Evolutionary conservation across 2,888 invertebrate species (phyloP), one percentile per base, ranked within the genome.

Genomic region (Incurvaria masculella): DNA sequence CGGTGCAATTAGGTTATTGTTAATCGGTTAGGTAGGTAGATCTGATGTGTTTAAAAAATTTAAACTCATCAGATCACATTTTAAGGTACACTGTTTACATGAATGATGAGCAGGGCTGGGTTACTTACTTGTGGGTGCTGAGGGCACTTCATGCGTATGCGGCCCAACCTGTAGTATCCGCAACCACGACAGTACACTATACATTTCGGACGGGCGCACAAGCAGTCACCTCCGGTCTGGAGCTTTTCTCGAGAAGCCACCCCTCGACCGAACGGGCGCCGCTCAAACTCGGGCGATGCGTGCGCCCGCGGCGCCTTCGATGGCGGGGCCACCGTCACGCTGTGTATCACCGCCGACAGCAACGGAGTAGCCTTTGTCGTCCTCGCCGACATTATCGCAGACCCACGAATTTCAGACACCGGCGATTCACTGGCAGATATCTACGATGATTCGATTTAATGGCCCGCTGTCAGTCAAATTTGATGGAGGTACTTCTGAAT

Each of bases 151-250:
- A 75, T 52, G n/a, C 76, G 68, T 49, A 74, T 72, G 40, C 78
- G 69, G 18, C 78, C 76, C 50, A 75, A 74, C 2, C 42, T 4
- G 54, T 69, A 71, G 53, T 67, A 78, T 20, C 78, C 78, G 49
- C 78, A 78, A 21, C 72, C 63, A 46, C 75, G 63, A 54, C 78
- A 78, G 53, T 75, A 76, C 2, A 76, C 78, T 14, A 72, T 68
- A 1, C 69, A 66, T 58, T 74, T 78, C 1, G 66, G 67, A 49
- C 78, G 61, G 17, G 57, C 53, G 55, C 78, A 78, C 5, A 71
- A 66, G 59, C 78, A 78, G 3, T 4, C 33, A 53, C 62, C 69
- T 42, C 68, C 66, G 1, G 48, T 58, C 47, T 69, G 72, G 1
- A 56, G 49, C 11, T 62, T 58, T 2, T 27, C 59, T 33, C 75